Evolutionary conservation across 2,113 vertebrate genomes (phyloP), one percentile per base, ranked within the genome.

Genomic region (Mugil cephalus): DNA sequence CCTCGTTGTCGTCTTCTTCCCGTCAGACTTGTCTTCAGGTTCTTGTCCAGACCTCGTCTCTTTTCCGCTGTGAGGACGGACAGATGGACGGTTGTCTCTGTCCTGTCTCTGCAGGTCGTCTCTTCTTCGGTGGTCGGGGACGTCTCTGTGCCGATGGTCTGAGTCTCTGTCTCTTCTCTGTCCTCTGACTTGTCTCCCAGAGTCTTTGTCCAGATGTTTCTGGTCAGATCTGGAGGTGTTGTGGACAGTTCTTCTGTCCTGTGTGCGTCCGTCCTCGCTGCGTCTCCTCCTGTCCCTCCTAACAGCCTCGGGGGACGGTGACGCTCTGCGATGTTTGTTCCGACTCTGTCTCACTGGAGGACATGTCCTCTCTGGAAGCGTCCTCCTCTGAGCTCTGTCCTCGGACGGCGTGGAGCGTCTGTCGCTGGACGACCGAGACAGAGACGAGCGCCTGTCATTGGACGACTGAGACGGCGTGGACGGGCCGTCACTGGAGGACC

Each of bases 171-270:
- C 1, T 61, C 94, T 70, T 51, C 36, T 95, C 77, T 91, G 92
- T 35, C 80, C 61, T 93, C 95, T 51, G 94, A 93, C 39, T 94
- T 94, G 71, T 77, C 92, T 81, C 40, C 68, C 35, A 15, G 4
- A 92, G 46, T 95, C 95, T 79, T 96, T 95, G 61, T 97, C 95
- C 8, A 93, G 93, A 40, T 91, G 87, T 61, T 95, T 95, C 11
- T 48, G 68, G 43, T 15, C 84, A 52, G 95, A 38, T n/a, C 79
- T 12, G 2, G 11, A 91, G 0, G 94, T 92, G 21, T 94, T 84
- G 0, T 92, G 92, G 59, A 94, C 92, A 94, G 95, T 94, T 1
- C 93, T 94, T 52, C 43, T 4, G 8, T 96, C 95, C 73, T 91
- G 89, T 54, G 94, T 94, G 48, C 5, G 24, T 5, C 93, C 94